These are phyloP conservation scores for Nephrotoma flavescens DNA, from an alignment of 2,888 invertebrate species.

Conservation along the genomic window DNA sequence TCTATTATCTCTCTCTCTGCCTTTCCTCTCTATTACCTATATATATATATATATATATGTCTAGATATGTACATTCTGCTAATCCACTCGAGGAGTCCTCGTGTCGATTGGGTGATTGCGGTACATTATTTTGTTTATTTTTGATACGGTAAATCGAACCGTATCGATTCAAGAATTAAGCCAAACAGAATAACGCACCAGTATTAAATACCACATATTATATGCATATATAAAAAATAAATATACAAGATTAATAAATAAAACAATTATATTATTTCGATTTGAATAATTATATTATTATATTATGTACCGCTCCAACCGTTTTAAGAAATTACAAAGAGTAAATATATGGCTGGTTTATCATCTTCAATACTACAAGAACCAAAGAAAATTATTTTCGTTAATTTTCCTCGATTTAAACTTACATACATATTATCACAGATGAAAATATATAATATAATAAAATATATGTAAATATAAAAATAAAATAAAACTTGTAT, in stretches of 20 bases:
- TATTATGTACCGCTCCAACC: background rate
- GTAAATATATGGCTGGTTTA: background rate
- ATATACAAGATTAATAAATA: too few relatives aligned
- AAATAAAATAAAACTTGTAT: background rate
- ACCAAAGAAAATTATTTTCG: background rate
- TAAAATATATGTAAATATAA: background rate
- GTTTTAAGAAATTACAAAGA: background rate
- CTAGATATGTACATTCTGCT: too few relatives aligned
- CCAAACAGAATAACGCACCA: background rate
- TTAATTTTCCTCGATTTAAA: background rate
- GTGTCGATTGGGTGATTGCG: too few relatives aligned
- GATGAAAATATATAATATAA: background rate
- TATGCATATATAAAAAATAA: too few relatives aligned
- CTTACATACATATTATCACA: background rate
- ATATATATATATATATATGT: too few relatives aligned
- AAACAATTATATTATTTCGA: background rate
- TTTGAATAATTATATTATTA: background rate
- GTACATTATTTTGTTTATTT: background rate
- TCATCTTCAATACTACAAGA: background rate
- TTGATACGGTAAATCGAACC: background rate
- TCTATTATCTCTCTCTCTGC: background rate
- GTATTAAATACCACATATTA: background rate
- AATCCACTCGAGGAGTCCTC: too few relatives aligned
- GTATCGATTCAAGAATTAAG: background rate
- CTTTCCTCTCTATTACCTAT: background rate